phyloP scores from a whole-genome alignment of 1,140 invertebrate genomes.

The Bombus confusus region DNA sequence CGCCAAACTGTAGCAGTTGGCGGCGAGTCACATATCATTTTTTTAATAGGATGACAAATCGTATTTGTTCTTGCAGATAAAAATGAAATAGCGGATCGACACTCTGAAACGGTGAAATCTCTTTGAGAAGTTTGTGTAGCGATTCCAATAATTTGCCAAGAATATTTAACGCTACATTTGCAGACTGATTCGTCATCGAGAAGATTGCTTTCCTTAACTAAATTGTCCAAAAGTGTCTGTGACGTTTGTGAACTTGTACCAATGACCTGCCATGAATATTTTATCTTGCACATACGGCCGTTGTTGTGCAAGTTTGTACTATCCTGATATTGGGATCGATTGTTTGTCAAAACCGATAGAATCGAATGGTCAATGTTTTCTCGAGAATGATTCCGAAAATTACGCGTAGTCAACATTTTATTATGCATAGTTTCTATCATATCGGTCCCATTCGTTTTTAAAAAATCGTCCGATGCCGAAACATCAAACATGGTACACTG shows the following conservation, averaged over 20 bases:
- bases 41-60: not conserved
- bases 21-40: not conserved
- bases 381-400: constrained; percentile 48
- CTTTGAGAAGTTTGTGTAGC: constrained; percentile 59
- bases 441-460: too few species aligned
- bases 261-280: constrained; percentile 72
- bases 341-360: not conserved
- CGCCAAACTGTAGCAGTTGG: not conserved
- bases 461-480: not conserved
- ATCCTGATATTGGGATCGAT: not conserved
- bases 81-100: constrained; percentile 55
- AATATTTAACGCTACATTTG: constrained; percentile 66
- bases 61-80: constrained; percentile 12
- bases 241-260: constrained; percentile 67
- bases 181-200: not conserved
- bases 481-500: not conserved
- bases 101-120: constrained; percentile 37
- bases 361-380: constrained; percentile 39
- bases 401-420: not conserved
- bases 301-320: not conserved
- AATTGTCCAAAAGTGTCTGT: constrained; percentile 34
- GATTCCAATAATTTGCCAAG: constrained; percentile 72
- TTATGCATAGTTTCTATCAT: not conserved
- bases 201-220: constrained; percentile 2
- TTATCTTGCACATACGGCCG: constrained; percentile 55